Evolutionary conservation across 2,888 invertebrate genomes (phyloP).

Genomic region (Dryocosmus kuriphilus): DNA sequence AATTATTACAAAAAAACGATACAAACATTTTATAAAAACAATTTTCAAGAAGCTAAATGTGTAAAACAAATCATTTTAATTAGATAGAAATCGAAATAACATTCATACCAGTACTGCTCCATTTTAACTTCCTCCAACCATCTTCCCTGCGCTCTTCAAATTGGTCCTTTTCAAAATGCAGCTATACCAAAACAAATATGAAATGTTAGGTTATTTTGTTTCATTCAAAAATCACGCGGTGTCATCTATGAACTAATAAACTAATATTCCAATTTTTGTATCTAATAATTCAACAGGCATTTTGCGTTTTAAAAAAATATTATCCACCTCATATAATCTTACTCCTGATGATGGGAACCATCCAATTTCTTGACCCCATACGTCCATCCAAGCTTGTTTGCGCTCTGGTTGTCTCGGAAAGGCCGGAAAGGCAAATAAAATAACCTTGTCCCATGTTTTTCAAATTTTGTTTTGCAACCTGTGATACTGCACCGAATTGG

Average conservation of each 20-base stretch:
- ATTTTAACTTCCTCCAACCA: neutral
- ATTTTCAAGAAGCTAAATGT: too few relatives aligned
- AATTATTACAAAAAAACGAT: too few relatives aligned
- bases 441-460: neutral
- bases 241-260: neutral
- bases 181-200: neutral
- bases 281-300: neutral
- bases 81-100: too few relatives aligned
- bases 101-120: too few relatives aligned
- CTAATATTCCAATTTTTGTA: neutral
- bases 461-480: neutral
- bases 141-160: neutral
- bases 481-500: neutral
- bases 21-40: too few relatives aligned
- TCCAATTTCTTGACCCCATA: neutral
- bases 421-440: too few relatives aligned
- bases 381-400: neutral
- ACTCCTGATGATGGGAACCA: neutral
- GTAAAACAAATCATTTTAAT: too few relatives aligned
- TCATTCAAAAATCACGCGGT: neutral
- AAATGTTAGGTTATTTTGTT: neutral
- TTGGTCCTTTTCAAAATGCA: neutral
- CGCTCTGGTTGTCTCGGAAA: neutral
- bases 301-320: neutral
- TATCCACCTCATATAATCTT: neutral